These are phyloP conservation scores for Gavialis gangeticus DNA, from an alignment of 2,113 vertebrate genomes.

Conservation along the genomic window DNA sequence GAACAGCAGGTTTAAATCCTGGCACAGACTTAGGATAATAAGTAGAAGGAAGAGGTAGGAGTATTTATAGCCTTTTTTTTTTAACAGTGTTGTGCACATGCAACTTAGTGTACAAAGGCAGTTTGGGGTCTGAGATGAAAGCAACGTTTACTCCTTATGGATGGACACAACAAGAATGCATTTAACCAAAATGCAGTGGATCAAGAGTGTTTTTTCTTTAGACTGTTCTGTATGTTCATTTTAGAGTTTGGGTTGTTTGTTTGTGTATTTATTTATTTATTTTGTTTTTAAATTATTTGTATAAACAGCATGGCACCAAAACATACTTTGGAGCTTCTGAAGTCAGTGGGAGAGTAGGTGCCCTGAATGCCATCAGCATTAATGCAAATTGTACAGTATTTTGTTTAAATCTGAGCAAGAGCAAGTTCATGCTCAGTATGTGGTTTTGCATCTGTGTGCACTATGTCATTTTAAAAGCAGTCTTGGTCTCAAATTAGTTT, in stretches of 20 bases:
- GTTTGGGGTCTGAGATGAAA: neutral
- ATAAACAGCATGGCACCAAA: neutral
- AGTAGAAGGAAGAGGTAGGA: neutral
- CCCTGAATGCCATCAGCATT: neutral
- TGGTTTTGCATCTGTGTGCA: neutral
- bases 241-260: too few species aligned
- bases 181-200: neutral
- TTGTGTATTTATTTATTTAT: too few species aligned
- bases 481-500: neutral
- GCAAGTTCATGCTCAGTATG: neutral
- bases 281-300: neutral
- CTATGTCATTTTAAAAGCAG: neutral
- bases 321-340: neutral
- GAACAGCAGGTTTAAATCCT: neutral
- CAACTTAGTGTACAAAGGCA: neutral
- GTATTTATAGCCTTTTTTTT: neutral
- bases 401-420: neutral
- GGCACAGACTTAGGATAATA: too few species aligned
- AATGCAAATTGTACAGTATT: conserved; percentile 10
- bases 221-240: neutral
- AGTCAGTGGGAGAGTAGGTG: neutral
- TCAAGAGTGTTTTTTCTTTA: neutral
- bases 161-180: neutral
- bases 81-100: neutral
- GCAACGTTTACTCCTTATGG: neutral